Base-by-base conservation (phyloP, 2,797 vertebrate genomes). In the Manis javanica region DNA sequence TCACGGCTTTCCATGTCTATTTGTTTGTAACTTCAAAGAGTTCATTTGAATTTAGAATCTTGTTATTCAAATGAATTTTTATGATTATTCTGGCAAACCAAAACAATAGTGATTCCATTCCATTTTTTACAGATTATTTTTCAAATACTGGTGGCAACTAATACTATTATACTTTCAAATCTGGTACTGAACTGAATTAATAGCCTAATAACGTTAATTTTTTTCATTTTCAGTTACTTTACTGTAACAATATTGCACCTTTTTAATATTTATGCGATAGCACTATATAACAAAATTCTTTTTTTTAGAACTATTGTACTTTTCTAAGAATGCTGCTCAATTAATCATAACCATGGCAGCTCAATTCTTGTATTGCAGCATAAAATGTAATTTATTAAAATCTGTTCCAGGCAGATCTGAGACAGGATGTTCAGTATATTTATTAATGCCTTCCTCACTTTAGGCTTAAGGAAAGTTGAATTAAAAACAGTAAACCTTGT, bases 351-450 rank as follows among this genome's bases (percentile, higher is more conserved):
- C 15, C 91, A 88, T 97, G 97, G 95, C 98, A 98, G 96, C 94
- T 98, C 97, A 98, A 97, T 97, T 96, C 95, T 98, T 98, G 94
- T 93, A 96, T 97, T 98, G 81, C 51, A 97, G 53, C 77, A 98
- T 98, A 97, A 98, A 96, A 96, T 96, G 57, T 96, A 98, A 98
- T 97, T 96, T 97, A 98, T 98, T 98, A 98, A 98, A 98, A 97
- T 98, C 92, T 98, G 68, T 98, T 98, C 88, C 87, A 98, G 95
- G 95, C 95, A 98, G 14, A 13, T 2, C 11, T 98, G 94, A 98
- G 93, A 96, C 97, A 98, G 81, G 29, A 78, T 98, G 88, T 96
- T 97, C 97, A 98, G 98, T 98, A 98, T 98, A 98, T 98, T 98
- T 98, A 97, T 98, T 97, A 98, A 95, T 97, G n/a, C 82, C 98